Percentiles rank a stretch among this genome's conserved stretches.
Conservation (phyloP, 2,888 invertebrate genomes). For the Caenorhabditis sinica region DNA sequence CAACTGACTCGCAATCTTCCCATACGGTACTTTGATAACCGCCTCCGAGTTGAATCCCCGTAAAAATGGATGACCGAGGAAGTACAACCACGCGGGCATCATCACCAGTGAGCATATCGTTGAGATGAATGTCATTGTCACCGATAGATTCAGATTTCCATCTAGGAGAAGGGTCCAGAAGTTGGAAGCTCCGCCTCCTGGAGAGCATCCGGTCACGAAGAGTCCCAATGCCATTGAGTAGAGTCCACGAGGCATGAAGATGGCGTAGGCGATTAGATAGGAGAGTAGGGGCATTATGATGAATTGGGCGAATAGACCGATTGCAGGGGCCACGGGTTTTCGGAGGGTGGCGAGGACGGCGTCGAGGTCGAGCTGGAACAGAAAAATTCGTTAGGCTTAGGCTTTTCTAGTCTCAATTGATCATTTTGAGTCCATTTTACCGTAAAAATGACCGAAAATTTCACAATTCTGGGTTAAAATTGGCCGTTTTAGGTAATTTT, state of each 20-base stretch:
- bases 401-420: too few relatives aligned
- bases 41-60: slow-evolving; percentile 73
- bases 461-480: too few relatives aligned
- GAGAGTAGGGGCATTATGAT: slow-evolving; percentile 85
- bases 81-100: slow-evolving; percentile 86
- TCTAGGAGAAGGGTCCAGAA: slow-evolving; percentile 95
- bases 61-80: slow-evolving; percentile 84
- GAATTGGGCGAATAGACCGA: slow-evolving; percentile 86
- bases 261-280: slow-evolving; percentile 78
- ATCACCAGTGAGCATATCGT: slow-evolving; percentile 90
- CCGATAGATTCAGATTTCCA: slow-evolving; percentile 94
- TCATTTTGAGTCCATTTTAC: too few relatives aligned
- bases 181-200: slow-evolving; percentile 92
- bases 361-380: slow-evolving; percentile 79
- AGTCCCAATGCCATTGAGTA: slow-evolving; percentile 84
- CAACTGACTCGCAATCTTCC: slow-evolving; percentile 82
- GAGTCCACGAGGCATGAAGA: slow-evolving; percentile 78
- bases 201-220: slow-evolving; percentile 81
- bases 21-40: slow-evolving; percentile 70
- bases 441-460: too few relatives aligned
- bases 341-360: slow-evolving; percentile 83
- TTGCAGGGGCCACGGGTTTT: slow-evolving; percentile 85
- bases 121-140: slow-evolving; percentile 95
- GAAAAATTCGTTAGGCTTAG: background rate
- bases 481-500: too few relatives aligned